phyloP scores from a whole-genome alignment of 2,113 vertebrate species.

The Oxyruncus cristatus region DNA sequence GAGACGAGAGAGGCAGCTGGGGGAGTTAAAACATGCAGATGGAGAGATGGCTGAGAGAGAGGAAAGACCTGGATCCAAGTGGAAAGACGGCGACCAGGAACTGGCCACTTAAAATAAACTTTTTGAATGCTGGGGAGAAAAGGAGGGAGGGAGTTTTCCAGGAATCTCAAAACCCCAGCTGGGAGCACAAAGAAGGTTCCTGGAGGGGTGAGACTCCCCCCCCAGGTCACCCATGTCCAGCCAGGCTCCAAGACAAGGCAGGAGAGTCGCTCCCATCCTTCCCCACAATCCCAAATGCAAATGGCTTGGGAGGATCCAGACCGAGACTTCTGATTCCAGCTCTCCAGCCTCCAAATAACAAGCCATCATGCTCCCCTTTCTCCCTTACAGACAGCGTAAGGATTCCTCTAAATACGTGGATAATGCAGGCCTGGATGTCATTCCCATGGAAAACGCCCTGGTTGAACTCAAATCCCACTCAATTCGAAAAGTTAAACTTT shows the following conservation, averaged over 20 bases:
- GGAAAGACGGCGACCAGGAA: slow-evolving; percentile 33
- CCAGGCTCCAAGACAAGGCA: background rate
- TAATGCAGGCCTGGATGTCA: background rate
- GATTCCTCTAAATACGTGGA: background rate
- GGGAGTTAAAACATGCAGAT: slow-evolving; percentile 76
- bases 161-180: background rate
- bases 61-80: slow-evolving; percentile 69
- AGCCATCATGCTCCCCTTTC: background rate
- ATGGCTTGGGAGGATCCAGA: background rate
- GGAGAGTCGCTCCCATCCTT: background rate
- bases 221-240: background rate
- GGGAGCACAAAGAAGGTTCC: background rate
- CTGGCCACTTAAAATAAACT: slow-evolving; percentile 51
- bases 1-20: slow-evolving; percentile 71
- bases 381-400: background rate
- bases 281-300: background rate
- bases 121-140: background rate
- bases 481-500: background rate
- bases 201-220: background rate
- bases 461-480: background rate
- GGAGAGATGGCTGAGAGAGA: slow-evolving; percentile 75
- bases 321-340: background rate
- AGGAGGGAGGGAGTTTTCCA: background rate
- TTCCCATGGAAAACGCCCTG: background rate
- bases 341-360: background rate